These are phyloP conservation scores for Drosophila robusta DNA, from an alignment of 2,888 invertebrate genomes.

Conservation along the genomic window DNA sequence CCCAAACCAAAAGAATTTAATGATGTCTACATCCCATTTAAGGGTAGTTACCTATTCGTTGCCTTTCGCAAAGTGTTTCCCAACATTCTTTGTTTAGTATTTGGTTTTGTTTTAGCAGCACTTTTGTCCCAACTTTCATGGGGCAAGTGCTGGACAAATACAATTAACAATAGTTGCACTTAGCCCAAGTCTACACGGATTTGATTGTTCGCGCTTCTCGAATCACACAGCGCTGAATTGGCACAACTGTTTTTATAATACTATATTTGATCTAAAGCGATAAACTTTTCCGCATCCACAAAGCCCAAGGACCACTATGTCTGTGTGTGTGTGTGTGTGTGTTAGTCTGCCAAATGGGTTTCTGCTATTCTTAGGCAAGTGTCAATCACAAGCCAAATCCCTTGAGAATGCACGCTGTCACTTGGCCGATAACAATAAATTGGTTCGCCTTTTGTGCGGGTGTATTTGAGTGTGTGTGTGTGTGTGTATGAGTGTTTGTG, in stretches of 20 bases:
- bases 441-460: constrained; percentile 42
- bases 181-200: constrained; percentile 38
- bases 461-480: constrained; percentile 15
- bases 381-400: constrained; percentile 75
- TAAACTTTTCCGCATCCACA: constrained; percentile 29
- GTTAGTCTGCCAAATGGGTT: constrained; percentile 21
- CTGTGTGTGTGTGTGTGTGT: not conserved
- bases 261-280: constrained; percentile 70
- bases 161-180: constrained; percentile 74
- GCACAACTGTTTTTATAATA: constrained; percentile 56
- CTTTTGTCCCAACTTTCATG: constrained; percentile 43
- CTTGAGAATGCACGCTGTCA: constrained; percentile 59
- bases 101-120: constrained; percentile 51
- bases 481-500: constrained; percentile 15
- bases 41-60: constrained; percentile 21
- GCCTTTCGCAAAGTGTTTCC: constrained; percentile 1
- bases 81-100: constrained; percentile 34
- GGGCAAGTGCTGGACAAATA: constrained; percentile 70
- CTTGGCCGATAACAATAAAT: constrained; percentile 70
- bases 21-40: not conserved
- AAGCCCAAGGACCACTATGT: not conserved
- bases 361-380: constrained; percentile 53
- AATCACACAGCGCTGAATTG: constrained; percentile 22
- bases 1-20: not conserved
- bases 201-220: constrained; percentile 41